Conservation (phyloP, 2,113 vertebrate species). For the Cyanoderma ruficeps region DNA sequence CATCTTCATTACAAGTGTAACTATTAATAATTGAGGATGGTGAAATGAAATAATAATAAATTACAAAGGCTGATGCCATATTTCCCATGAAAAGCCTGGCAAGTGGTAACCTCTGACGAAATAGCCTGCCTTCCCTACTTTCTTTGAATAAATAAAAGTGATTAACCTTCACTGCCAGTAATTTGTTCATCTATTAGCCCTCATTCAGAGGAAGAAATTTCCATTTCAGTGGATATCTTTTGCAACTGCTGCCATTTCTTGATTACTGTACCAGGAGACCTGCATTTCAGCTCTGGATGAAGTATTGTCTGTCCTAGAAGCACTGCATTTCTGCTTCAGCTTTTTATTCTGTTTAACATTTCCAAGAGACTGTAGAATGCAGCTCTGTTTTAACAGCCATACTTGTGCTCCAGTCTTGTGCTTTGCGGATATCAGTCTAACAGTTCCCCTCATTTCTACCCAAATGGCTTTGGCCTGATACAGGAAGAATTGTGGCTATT, state of each 20-base stretch:
- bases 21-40: slow-evolving; percentile 55
- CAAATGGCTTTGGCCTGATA: neutral
- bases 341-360: neutral
- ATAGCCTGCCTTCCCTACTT: neutral
- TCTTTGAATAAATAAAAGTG: neutral
- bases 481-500: neutral
- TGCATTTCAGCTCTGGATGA: neutral
- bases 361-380: neutral
- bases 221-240: neutral
- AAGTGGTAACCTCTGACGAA: neutral
- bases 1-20: slow-evolving; percentile 56
- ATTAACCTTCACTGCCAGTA: slow-evolving; percentile 7
- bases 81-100: slow-evolving; percentile 11
- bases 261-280: neutral
- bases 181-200: slow-evolving; percentile 1
- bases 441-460: neutral
- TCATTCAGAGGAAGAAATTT: neutral
- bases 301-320: neutral
- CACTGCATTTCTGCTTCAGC: neutral
- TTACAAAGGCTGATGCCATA: slow-evolving; percentile 1
- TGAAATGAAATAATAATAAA: slow-evolving; percentile 43
- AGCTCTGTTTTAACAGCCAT: neutral
- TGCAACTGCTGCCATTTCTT: neutral
- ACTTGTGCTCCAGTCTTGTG: neutral
- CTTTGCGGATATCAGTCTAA: neutral